Evolutionary conservation across 2,113 vertebrate genomes (phyloP).

Genomic region (Sus scrofa): DNA sequence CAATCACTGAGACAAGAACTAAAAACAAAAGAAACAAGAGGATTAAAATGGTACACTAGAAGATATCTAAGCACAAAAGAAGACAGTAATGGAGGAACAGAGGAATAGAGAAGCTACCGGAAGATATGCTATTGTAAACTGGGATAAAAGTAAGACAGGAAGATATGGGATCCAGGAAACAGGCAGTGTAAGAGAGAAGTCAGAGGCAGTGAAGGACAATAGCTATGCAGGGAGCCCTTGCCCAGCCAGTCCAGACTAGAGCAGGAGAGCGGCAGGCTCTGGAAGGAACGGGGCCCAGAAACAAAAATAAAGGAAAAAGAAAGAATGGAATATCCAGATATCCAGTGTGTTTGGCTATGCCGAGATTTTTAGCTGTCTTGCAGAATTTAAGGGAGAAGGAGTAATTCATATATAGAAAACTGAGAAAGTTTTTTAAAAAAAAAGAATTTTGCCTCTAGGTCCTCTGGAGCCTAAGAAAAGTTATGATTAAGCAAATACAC

Average conservation of each 20-base stretch:
- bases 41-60: background rate
- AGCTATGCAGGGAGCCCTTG: background rate
- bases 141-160: background rate
- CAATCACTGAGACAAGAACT: background rate
- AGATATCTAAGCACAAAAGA: constrained; percentile 24
- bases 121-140: background rate
- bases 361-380: constrained; percentile 31
- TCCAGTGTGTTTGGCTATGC: background rate
- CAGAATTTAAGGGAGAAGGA: background rate
- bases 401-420: constrained; percentile 42
- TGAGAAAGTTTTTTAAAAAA: background rate
- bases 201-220: background rate
- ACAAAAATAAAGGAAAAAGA: background rate
- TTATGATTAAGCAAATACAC: constrained; percentile 13
- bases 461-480: background rate
- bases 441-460: background rate
- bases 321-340: background rate
- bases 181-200: background rate
- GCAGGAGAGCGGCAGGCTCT: background rate
- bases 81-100: background rate
- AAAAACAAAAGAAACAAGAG: background rate
- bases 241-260: background rate
- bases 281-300: background rate
- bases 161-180: background rate
- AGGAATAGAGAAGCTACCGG: background rate